phyloP scores from a whole-genome alignment of 2,113 vertebrate genomes.

The Hystrix cristata region DNA sequence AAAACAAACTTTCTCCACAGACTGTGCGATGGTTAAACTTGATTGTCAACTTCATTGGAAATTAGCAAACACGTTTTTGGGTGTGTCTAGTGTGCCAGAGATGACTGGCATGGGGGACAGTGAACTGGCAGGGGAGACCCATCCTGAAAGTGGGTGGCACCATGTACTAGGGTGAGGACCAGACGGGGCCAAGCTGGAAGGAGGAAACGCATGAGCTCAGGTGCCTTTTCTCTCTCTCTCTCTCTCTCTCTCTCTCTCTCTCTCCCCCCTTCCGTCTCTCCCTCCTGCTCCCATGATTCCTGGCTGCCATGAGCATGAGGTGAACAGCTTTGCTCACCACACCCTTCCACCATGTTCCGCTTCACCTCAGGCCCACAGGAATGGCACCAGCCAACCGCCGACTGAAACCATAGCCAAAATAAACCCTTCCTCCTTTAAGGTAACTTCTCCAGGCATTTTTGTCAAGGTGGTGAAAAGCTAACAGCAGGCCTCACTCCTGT shows the following conservation, averaged over 20 bases:
- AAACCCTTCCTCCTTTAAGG: not conserved
- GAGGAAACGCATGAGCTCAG: not conserved
- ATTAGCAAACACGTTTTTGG: not conserved
- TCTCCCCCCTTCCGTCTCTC: no score
- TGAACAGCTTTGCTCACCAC: not conserved
- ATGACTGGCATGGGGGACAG: not conserved
- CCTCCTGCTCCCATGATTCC: no score
- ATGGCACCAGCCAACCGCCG: not conserved
- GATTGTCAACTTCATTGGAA: not conserved
- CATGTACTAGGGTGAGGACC: not conserved
- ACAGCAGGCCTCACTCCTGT: fast-evolving
- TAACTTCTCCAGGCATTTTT: not conserved
- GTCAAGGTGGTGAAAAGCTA: not conserved
- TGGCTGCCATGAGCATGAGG: not conserved
- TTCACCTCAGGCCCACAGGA: not conserved
- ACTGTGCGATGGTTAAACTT: not conserved
- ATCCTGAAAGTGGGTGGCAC: not conserved
- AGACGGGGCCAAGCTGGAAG: not conserved
- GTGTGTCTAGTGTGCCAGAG: not conserved
- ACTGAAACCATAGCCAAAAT: not conserved
- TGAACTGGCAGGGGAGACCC: not conserved
- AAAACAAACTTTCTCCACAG: fast-evolving
- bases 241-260: no score
- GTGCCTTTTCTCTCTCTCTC: not conserved
- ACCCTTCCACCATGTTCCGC: not conserved